Conservation (phyloP, 2,113 vertebrate genomes). For the Eurypyga helias region DNA sequence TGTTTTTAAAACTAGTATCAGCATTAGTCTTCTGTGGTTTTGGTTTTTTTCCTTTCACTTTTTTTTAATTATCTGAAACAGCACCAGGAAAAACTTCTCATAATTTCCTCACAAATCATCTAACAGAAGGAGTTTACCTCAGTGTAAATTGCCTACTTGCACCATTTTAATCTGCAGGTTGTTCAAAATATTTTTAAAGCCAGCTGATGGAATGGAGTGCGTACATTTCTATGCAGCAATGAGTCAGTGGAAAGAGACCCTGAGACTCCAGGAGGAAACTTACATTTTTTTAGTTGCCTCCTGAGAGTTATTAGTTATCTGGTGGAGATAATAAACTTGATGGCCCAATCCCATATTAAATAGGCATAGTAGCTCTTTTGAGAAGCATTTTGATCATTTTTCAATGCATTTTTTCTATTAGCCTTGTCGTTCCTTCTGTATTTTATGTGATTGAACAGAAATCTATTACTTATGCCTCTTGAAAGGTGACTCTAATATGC, state of each 20-base stretch:
- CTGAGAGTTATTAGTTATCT: not conserved
- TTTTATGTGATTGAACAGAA: not conserved
- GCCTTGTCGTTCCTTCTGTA: not conserved
- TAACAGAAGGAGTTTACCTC: not conserved
- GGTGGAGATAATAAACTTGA: not conserved
- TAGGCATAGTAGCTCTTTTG: not conserved
- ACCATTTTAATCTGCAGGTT: not conserved
- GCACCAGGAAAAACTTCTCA: not conserved
- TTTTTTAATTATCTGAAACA: not conserved
- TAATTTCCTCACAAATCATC: not conserved
- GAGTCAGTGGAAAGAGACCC: conserved; percentile 27
- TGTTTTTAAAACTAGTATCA: not conserved
- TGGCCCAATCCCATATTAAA: not conserved
- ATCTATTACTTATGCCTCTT: not conserved
- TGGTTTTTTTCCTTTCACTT: not conserved
- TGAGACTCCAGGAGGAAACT: not conserved
- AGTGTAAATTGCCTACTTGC: not conserved
- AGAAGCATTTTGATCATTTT: not conserved
- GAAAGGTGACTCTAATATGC: not conserved
- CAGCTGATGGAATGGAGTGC: not conserved
- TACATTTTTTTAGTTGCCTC: not conserved
- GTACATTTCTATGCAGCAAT: not conserved
- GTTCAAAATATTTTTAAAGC: conserved; percentile 28
- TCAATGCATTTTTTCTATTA: not conserved
- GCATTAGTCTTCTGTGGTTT: not conserved